Evolutionary conservation across 2,888 invertebrate species (phyloP), one percentile per base, ranked within the genome.

Genomic region (Rotaria magnacalcarata): DNA sequence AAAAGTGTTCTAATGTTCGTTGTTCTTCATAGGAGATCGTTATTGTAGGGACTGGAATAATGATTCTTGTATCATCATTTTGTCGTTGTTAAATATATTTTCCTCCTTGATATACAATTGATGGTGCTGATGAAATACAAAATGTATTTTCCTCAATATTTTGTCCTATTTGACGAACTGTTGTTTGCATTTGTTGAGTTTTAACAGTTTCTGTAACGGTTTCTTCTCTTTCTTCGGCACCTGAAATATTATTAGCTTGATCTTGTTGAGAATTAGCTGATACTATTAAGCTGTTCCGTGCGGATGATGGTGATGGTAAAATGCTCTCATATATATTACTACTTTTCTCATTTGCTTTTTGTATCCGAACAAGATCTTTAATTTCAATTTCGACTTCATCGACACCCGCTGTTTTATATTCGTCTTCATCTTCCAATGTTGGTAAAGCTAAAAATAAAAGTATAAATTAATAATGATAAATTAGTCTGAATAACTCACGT

Each of bases 371-470:
- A 47, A 80, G 80, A 11, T 80, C 80, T 80, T 47, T 80, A 1
- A 80, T 19, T 80, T 80, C 80, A 47, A 80, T 11, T 47, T 80
- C 80, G 2, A 80, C 80, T 47, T 80, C 80, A 47, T 80, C 80
- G 11, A 80, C 19, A 47, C 80, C 80, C 10, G 80, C 80, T 80
- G 80, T 80, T 80, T 47, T 80, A 47, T 80, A 80, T 47, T 47
- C 47, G 47, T 80, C 80, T 11, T 47, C 80, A 80, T 80, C 80
- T 34, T 67, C 34, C 34, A 67, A 67, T 41, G 34, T 24, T 19
- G 67, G 34, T 7, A 67, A 7, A 7, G 7, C 67, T 67, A 27
- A 11, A 27, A 1, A n/a, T 8, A 27, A 60, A 60, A 10, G 4
- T 27, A 60, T 27, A 27, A 60, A 24, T 14, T 50, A 50, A 50